Evolutionary conservation across 2,888 invertebrate genomes (phyloP), one percentile per base, ranked within the genome.

Genomic region (Apotomis turbidana): DNA sequence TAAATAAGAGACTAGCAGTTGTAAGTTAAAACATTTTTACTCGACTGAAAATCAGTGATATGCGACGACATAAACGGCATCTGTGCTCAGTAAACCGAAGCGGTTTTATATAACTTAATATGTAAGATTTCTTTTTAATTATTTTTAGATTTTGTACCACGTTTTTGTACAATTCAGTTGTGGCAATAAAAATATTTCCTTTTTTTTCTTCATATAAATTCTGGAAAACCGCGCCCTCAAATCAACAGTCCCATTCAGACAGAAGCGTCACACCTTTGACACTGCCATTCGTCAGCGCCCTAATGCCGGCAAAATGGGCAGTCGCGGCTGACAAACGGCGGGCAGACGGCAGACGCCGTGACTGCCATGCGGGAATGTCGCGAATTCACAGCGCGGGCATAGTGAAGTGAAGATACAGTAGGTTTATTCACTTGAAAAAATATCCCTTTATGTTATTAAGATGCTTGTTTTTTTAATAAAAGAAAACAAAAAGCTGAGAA

Each of bases 311-410:
- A 75, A 75, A 75, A 75, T 74, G 74, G 58, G 74, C 70, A 62
- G 57, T 70, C 68, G 54, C 66, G 46, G 63, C 58, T 75, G 68
- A 75, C 57, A 73, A 74, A 75, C 70, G 61, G 64, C 69, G 54
- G 46, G 68, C 41, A 79, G 81, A 79, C 79, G 77, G 74, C 76
- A 76, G 78, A 78, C 77, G 78, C 76, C 81, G 85, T 86, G 87
- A 87, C 87, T 87, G 82, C 83, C 81, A 82, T 84, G 79, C 78
- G 76, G 73, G 75, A 75, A 74, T 74, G 75, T 77, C 78, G 78
- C 80, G 84, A 86, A 87, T 87, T 82, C 79, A 76, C 68, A 74
- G 79, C 78, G 78, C 76, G 79, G 46, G 10, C 4, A 15, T 27
- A 72, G 36, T 41, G 10, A n/a, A 3, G 12, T 1, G 1, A 51